Conservation (phyloP, 1,140 invertebrate species). For the Rhyacophila brunnea region DNA sequence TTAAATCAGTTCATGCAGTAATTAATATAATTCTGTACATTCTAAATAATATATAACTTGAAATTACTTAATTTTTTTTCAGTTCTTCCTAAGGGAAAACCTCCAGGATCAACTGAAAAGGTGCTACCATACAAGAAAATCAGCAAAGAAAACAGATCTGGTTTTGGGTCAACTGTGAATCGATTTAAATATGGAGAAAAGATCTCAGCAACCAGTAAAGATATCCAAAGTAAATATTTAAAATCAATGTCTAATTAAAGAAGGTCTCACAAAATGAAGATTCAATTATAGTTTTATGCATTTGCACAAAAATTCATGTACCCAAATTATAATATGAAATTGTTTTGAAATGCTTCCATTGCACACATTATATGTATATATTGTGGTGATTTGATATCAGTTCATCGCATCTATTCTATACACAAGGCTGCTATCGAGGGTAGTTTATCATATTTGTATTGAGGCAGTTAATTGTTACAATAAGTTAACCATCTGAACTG, state of each 20-base stretch:
- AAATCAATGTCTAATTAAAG: neutral
- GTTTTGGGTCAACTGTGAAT: slow-evolving; percentile 28
- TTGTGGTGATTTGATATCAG: too few species aligned
- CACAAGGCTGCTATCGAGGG: too few species aligned
- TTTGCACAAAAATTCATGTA: neutral
- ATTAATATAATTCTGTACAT: neutral
- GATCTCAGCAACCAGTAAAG: neutral
- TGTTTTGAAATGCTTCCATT: too few species aligned
- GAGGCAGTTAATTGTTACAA: too few species aligned
- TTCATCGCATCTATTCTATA: too few species aligned
- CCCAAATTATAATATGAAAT: neutral
- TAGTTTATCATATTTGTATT: too few species aligned
- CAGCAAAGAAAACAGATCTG: slow-evolving; percentile 24
- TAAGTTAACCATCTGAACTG: too few species aligned
- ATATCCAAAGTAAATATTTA: slow-evolving; percentile 15
- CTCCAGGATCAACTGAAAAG: neutral
- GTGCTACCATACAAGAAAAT: slow-evolving; percentile 6
- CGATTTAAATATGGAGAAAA: slow-evolving; percentile 13
- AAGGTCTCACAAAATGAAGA: neutral
- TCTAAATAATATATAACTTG: neutral
- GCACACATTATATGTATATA: too few species aligned
- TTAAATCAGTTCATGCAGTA: neutral
- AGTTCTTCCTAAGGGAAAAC: neutral
- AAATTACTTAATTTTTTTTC: slow-evolving; percentile 1
- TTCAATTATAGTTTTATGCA: neutral